Base-by-base conservation (phyloP, 2,797 vertebrate genomes). In the Nyctalus aviator region DNA sequence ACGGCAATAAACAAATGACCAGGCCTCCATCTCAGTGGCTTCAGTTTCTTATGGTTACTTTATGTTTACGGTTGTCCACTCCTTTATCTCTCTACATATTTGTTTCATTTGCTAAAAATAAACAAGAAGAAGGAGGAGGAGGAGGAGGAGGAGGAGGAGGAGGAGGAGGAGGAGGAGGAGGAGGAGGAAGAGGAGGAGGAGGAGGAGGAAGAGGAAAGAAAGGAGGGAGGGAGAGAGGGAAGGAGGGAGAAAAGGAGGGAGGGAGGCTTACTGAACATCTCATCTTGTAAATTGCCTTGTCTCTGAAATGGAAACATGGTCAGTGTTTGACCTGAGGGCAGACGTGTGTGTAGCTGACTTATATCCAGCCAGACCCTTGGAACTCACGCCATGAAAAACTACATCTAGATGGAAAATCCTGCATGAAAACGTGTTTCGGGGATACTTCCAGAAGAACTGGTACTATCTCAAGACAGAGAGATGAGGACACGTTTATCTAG, bases 101-200 rank as follows among this genome's bases (percentile, higher is more conserved):
- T 41, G 41, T 41, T 41, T 41, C 41, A 41, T 41, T 41, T 41
- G 41, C 41, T 41, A 5, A 5, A 41, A 41, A 41, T 5, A 41
- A 41, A 41, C 4, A 41, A 41, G 8, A 41, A 41, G n/a, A n/a
- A n/a, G n/a, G n/a, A n/a, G n/a, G n/a, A n/a, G n/a, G n/a, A n/a
- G n/a, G n/a, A n/a, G n/a, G n/a, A n/a, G n/a, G n/a, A n/a, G n/a
- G n/a, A n/a, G n/a, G n/a, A n/a, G n/a, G n/a, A n/a, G 6, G 6
- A 7, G 37, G 7, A 1, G 6, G 6, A 7, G 37, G 37, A n/a
- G n/a, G 1, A 41, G 37, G 37, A 7, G 7, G 6, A 4, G 6
- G 1, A 1, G 37, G 6, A 41, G 6, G 37, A 1, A 41, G 37
- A 4, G 6, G 7, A 6, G 37, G 37, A 41, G 37, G 2, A 44